phyloP scores from a whole-genome alignment of 1,140 invertebrate genomes.

The Geopemphigus sp. region DNA sequence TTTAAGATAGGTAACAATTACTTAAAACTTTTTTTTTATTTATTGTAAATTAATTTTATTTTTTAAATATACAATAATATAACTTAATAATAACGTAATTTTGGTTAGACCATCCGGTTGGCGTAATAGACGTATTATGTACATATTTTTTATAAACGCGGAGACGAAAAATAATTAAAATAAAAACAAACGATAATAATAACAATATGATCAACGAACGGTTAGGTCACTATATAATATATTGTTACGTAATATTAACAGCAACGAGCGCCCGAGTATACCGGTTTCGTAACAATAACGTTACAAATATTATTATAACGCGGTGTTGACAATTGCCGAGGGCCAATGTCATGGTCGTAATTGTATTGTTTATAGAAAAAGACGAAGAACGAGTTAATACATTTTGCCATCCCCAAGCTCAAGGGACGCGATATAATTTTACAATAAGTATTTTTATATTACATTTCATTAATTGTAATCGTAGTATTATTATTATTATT shows the following conservation, averaged over 20 bases:
- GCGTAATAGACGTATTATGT: neutral
- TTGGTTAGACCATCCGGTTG: constrained; percentile 2
- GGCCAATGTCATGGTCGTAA: neutral
- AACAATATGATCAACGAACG: neutral
- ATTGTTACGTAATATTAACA: neutral
- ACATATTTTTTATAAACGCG: constrained; percentile 12
- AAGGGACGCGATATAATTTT: no score
- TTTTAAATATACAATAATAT: constrained; percentile 4
- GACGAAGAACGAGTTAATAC: neutral
- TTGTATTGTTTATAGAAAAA: constrained; percentile 18
- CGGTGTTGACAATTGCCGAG: neutral
- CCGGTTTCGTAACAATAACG: neutral
- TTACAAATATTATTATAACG: no score
- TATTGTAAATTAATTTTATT: neutral
- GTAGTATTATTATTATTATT: neutral
- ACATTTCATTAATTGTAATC: neutral
- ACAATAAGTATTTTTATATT: neutral
- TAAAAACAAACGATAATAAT: no score
- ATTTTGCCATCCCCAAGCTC: neutral
- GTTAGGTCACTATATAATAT: neutral
- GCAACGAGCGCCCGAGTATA: neutral
- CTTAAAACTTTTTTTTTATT: constrained; percentile 1
- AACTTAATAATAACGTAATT: neutral
- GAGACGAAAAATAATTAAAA: neutral
- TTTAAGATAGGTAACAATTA: neutral